phyloP scores from a whole-genome alignment of 2,888 invertebrate genomes.

The Chloroclystis v-ata region DNA sequence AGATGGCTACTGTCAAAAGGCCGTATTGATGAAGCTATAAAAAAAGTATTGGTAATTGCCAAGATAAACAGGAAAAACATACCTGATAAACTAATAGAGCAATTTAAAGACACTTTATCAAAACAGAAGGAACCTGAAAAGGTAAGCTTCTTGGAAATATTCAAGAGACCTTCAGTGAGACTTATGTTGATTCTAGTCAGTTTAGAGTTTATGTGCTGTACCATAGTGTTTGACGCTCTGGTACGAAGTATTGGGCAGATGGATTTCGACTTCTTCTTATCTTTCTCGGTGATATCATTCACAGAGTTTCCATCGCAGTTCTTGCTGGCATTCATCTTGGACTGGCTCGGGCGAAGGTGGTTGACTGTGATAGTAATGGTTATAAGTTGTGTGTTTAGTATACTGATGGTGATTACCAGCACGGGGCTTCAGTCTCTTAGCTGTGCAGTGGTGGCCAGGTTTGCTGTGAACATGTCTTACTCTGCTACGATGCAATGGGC shows the following conservation, averaged over 20 bases:
- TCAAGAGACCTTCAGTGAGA: slow-evolving; percentile 46
- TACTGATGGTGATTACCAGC: slow-evolving; percentile 40
- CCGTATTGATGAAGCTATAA: slow-evolving; percentile 47
- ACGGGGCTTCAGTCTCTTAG: slow-evolving; percentile 42
- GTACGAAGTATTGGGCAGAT: slow-evolving; percentile 48
- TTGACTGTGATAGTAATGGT: slow-evolving; percentile 40
- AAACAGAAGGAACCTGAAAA: slow-evolving; percentile 36
- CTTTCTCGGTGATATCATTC: slow-evolving; percentile 50
- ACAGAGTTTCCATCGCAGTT: slow-evolving; percentile 53
- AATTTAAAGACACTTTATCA: slow-evolving; percentile 38
- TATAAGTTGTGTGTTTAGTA: slow-evolving; percentile 40
- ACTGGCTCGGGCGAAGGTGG: slow-evolving; percentile 53
- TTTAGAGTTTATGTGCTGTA: slow-evolving; percentile 47
- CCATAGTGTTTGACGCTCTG: slow-evolving; percentile 48
- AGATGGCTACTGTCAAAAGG: slow-evolving; percentile 54
- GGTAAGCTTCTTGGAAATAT: slow-evolving; percentile 39
- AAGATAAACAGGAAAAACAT: slow-evolving; percentile 49
- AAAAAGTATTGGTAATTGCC: slow-evolving; percentile 45
- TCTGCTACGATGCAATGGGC: slow-evolving; percentile 49
- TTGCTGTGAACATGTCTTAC: slow-evolving; percentile 49
- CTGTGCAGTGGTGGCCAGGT: slow-evolving; percentile 50
- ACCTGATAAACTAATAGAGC: slow-evolving; percentile 43
- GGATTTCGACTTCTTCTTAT: slow-evolving; percentile 52
- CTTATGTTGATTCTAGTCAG: slow-evolving; percentile 44
- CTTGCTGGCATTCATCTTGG: slow-evolving; percentile 48